phyloP scores from a whole-genome alignment of 2,888 invertebrate species.

The Bombylius major region DNA sequence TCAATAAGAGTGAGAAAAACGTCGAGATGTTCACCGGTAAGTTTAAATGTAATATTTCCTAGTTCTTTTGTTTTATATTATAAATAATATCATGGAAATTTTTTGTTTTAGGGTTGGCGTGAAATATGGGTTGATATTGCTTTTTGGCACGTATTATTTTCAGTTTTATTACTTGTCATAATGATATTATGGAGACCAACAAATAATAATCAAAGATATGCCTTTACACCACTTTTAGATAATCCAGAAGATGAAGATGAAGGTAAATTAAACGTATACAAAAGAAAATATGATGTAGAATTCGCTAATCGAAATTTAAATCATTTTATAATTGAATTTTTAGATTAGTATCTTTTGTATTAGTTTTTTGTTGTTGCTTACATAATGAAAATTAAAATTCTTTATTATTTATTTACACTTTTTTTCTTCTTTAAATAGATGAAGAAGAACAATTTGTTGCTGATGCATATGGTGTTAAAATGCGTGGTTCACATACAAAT shows the following conservation, averaged over 20 bases:
- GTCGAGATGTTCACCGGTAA: slow-evolving; percentile 61
- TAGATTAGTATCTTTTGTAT: no score
- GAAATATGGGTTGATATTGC: slow-evolving; percentile 90
- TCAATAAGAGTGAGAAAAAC: slow-evolving; percentile 71
- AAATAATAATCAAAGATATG: slow-evolving; percentile 88
- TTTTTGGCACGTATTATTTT: slow-evolving; percentile 91
- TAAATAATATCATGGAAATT: background rate
- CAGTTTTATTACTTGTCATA: slow-evolving; percentile 73
- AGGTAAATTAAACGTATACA: slow-evolving; percentile 24
- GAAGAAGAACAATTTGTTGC: slow-evolving; percentile 78
- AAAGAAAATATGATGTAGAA: no score
- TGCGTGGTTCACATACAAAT: slow-evolving; percentile 44
- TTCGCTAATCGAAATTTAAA: no score
- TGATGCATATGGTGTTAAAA: slow-evolving; percentile 75
- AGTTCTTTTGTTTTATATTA: background rate
- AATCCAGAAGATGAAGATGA: slow-evolving; percentile 66
- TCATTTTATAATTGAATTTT: no score
- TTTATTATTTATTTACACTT: background rate
- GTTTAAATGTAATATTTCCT: slow-evolving; percentile 20
- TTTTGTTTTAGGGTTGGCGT: slow-evolving; percentile 61
- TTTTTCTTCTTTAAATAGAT: slow-evolving; percentile 39
- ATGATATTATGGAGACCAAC: slow-evolving; percentile 94
- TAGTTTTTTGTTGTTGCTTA: background rate
- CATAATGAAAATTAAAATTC: background rate
- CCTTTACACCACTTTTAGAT: slow-evolving; percentile 86